These are phyloP conservation scores for Drosophila asahinai DNA, from an alignment of 1,140 invertebrate species.

Conservation along the genomic window DNA sequence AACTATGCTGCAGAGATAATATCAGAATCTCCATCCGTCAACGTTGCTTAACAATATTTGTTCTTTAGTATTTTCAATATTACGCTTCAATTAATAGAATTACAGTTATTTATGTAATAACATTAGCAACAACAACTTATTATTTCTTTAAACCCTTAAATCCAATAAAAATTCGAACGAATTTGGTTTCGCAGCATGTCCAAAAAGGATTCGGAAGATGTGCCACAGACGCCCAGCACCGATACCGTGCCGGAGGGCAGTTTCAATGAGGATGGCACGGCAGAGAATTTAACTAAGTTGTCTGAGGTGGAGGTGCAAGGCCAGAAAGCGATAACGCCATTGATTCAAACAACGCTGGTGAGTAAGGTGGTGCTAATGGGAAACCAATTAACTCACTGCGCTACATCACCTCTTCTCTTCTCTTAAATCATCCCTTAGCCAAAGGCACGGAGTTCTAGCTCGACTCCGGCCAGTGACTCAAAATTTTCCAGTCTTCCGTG, in stretches of 20 bases:
- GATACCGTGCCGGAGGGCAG: slow-evolving; percentile 76
- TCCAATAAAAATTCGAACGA: neutral
- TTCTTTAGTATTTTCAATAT: too few relatives aligned
- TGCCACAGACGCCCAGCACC: slow-evolving; percentile 77
- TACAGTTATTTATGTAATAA: too few relatives aligned
- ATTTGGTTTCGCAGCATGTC: slow-evolving; percentile 58
- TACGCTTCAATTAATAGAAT: too few relatives aligned
- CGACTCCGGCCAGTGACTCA: slow-evolving; percentile 67
- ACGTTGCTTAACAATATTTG: too few relatives aligned
- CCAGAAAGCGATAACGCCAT: slow-evolving; percentile 64
- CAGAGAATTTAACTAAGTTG: slow-evolving; percentile 76
- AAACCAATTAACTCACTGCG: slow-evolving; percentile 63
- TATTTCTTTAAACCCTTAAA: too few relatives aligned
- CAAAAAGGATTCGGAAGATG: slow-evolving; percentile 80
- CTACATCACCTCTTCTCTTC: slow-evolving; percentile 1
- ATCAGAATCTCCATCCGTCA: too few relatives aligned
- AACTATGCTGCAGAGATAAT: too few relatives aligned
- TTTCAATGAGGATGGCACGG: slow-evolving; percentile 74
- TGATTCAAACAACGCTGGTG: slow-evolving; percentile 81
- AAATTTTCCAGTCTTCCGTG: slow-evolving; percentile 85
- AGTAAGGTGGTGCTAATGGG: slow-evolving; percentile 33
- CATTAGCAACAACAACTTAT: too few relatives aligned
- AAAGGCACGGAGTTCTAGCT: slow-evolving; percentile 72
- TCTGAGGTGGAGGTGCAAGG: slow-evolving; percentile 67
- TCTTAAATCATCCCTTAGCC: slow-evolving; percentile 46